These are phyloP conservation scores for Tauraco erythrolophus DNA, from an alignment of 2,113 vertebrate species.

Conservation along the genomic window DNA sequence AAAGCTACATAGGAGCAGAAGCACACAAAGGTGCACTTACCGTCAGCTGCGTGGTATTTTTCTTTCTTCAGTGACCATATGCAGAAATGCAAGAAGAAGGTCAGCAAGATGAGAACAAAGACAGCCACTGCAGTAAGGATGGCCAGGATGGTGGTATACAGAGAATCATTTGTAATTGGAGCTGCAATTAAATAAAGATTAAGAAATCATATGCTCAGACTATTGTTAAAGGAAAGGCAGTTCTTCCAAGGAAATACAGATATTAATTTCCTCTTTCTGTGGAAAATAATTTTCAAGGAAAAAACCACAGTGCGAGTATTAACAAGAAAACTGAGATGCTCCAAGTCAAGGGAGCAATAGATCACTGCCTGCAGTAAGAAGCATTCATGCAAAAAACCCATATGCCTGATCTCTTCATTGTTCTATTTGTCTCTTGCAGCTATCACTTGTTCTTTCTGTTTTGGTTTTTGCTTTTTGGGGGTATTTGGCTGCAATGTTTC, in stretches of 20 bases:
- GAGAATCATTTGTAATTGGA: background rate
- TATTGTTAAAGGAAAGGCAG: background rate
- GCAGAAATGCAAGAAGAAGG: slow-evolving; percentile 52
- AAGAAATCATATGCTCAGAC: rapidly evolving
- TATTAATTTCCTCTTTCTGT: background rate
- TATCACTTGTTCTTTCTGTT: background rate
- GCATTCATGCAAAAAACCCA: background rate
- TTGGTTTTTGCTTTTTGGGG: background rate
- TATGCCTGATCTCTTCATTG: background rate
- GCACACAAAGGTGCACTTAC: background rate
- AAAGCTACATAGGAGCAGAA: rapidly evolving
- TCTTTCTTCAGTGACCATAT: slow-evolving; percentile 58
- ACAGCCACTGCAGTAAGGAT: background rate
- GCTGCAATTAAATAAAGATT: background rate
- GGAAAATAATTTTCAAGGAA: background rate
- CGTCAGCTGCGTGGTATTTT: background rate
- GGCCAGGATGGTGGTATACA: background rate
- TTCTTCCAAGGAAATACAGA: background rate
- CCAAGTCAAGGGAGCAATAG: background rate
- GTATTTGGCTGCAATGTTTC: background rate
- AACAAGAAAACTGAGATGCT: background rate
- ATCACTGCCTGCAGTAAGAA: background rate
- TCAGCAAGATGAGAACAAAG: slow-evolving; percentile 51
- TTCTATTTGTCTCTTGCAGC: background rate
- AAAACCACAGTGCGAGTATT: background rate